Percentiles rank a stretch among this genome's conserved stretches.
phyloP scores from a whole-genome alignment of 2,797 vertebrate genomes.

The Pipistrellus kuhlii region DNA sequence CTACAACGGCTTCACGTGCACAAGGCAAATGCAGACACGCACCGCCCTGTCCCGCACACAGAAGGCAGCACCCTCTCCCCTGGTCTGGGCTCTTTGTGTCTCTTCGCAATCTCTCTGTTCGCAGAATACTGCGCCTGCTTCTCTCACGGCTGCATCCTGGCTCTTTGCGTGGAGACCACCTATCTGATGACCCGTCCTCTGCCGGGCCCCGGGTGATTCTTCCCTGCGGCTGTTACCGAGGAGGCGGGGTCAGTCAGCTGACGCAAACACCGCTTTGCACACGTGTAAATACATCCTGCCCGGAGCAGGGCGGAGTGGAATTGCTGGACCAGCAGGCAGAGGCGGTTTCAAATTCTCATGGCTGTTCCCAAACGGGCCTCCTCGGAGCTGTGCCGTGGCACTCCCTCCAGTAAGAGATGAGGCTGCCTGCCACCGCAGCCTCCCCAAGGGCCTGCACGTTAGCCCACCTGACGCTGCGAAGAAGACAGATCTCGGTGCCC shows the following conservation, averaged over 20 bases:
- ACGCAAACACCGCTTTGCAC: neutral
- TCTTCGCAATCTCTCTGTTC: neutral
- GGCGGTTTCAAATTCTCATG: neutral
- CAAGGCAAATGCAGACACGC: neutral
- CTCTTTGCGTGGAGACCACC: neutral
- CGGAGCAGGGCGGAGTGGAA: neutral
- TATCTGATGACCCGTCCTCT: neutral
- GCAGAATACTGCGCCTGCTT: neutral
- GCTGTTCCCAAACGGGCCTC: neutral
- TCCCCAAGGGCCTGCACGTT: neutral
- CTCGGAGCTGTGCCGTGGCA: too few relatives aligned
- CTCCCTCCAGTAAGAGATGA: neutral
- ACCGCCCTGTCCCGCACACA: neutral
- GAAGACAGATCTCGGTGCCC: neutral
- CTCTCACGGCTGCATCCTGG: rapidly evolving
- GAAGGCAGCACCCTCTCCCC: neutral
- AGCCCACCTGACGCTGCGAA: neutral
- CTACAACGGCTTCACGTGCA: neutral
- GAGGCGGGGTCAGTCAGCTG: neutral
- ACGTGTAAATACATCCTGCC: neutral
- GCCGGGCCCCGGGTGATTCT: neutral
- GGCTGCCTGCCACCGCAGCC: neutral
- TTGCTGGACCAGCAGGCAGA: neutral
- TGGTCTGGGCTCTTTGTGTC: neutral
- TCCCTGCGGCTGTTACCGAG: neutral